Base-by-base conservation (phyloP, 37 sponge, comb jelly and placozoan species). In the Diacarnus erythraeanus region DNA sequence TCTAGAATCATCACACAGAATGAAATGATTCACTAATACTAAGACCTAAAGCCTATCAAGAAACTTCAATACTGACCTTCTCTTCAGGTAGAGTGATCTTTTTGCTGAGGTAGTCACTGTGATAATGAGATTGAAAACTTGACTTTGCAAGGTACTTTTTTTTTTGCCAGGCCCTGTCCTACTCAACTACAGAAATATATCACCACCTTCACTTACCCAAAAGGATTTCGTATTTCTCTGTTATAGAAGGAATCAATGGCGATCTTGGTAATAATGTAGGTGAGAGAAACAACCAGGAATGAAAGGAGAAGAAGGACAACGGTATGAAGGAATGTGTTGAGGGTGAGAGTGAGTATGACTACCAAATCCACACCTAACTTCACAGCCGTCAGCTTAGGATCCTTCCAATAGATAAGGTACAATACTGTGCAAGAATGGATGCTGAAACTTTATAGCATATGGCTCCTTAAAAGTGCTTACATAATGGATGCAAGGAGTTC, bases 171-270 rank as follows among this genome's bases (percentile, higher is more conserved):
- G 17, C 17, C 56, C 56, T 54, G 56, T 54, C 56, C 27, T 3
- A 65, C 27, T 20, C 31, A 30, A 31, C 2, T 31, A 59, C 4
- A 59, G 2, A 18, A 26, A 20, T 2, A 65, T 31, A 30, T 2
- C 9, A 2, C 23, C 61, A n/a, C 27, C 61, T 5, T 26, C 31
- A 29, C 79, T 65, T 78, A 92, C 92, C 72, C 64, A 75, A 92
- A 92, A 9, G 93, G 93, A 37, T 92, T 92, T 18, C 29, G 21
- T 39, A 88, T 43, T 15, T 82, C 76, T 42, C 74, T 87, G 86
- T 88, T 88, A 75, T 88, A 88, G 84, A 92, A 88, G 37, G 85
- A 84, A 43, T 92, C 89, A 40, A 83, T 82, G 69, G 78, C 85
- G 33, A 85, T 38, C 85, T 84, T 92, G 29, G 72, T 39, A 23